Evolutionary conservation across 2,888 invertebrate species (phyloP).

Genomic region (Cephus rjabovi): DNA sequence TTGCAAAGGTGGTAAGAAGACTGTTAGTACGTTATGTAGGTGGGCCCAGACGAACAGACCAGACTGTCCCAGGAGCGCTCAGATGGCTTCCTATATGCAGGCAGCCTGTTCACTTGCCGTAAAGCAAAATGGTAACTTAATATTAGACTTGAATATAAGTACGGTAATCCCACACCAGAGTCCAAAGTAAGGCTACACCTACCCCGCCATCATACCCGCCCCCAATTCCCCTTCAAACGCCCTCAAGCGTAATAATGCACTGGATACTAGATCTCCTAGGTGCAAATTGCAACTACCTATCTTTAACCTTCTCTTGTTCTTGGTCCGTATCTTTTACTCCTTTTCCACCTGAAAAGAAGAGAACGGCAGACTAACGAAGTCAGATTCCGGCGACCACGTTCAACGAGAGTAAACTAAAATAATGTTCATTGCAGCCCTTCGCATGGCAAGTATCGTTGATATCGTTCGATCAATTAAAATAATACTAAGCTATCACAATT

Average conservation of each 20-base stretch:
- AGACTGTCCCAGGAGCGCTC: conserved; percentile 62
- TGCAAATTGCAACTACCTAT: conserved; percentile 48
- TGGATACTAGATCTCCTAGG: conserved; percentile 56
- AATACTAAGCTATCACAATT: neutral
- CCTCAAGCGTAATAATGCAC: conserved; percentile 53
- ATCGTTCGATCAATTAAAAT: neutral
- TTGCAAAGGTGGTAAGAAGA: neutral
- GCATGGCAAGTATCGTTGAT: neutral
- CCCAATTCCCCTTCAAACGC: conserved; percentile 39
- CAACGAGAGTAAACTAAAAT: neutral
- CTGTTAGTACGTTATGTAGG: conserved; percentile 39
- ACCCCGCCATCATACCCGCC: conserved; percentile 26
- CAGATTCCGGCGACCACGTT: neutral
- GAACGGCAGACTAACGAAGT: neutral
- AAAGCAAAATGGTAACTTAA: conserved; percentile 66
- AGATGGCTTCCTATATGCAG: conserved; percentile 67
- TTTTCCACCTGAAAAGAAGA: neutral
- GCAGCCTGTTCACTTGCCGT: conserved; percentile 67
- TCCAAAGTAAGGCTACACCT: conserved; percentile 65
- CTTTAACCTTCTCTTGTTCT: conserved; percentile 21
- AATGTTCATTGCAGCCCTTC: neutral
- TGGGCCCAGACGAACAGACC: conserved; percentile 55
- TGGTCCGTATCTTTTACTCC: neutral
- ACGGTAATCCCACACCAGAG: conserved; percentile 64
- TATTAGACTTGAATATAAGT: conserved; percentile 65